A percentile compares a stretch with the other conserved stretches of the same genome.
Conservation (phyloP, 2,888 invertebrate genomes). For the Andrena fulva region DNA sequence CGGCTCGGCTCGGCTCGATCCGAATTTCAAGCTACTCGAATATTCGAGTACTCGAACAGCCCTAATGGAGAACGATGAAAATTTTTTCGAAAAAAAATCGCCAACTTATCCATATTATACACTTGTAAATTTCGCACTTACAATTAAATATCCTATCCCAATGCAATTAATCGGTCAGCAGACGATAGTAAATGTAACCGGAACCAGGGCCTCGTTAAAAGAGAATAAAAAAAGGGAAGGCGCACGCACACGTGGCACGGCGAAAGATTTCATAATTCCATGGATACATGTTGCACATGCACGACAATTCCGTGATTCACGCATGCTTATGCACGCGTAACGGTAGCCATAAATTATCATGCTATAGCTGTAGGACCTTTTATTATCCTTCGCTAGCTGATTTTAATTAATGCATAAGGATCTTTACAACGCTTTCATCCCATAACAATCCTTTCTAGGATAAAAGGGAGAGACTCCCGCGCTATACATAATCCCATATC, state of each 20-base stretch:
- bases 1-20: no score
- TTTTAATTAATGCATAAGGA: conserved; percentile 29
- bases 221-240: conserved; percentile 41
- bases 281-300: conserved; percentile 52
- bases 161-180: conserved; percentile 50
- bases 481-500: background rate
- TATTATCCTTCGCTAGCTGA: conserved; percentile 45
- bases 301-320: conserved; percentile 74
- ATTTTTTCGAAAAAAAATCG: background rate
- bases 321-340: conserved; percentile 66
- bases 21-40: no score
- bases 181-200: conserved; percentile 61
- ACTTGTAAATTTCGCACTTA: conserved; percentile 33
- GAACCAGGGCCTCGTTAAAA: conserved; percentile 64
- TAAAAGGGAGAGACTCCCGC: background rate
- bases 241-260: conserved; percentile 43
- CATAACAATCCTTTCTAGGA: background rate
- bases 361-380: conserved; percentile 18
- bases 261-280: conserved; percentile 64
- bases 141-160: conserved; percentile 9
- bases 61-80: no score
- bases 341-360: conserved; percentile 62
- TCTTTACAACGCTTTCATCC: background rate
- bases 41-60: no score
- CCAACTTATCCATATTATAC: background rate